Base-by-base conservation (phyloP, 2,888 invertebrate species). In the Girardia tigrina region DNA sequence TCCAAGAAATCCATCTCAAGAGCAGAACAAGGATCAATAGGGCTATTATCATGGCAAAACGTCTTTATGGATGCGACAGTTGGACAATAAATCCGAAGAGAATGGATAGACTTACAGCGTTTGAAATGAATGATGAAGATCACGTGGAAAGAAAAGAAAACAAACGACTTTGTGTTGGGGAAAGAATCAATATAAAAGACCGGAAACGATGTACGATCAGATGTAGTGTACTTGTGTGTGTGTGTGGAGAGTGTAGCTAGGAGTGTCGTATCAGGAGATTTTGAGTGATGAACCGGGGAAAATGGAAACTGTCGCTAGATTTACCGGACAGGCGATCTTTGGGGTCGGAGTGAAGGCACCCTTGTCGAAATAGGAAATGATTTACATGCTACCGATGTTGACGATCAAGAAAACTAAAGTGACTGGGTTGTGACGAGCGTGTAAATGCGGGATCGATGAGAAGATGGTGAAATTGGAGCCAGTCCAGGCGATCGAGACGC, bases 371-470 rank as follows among this genome's bases (percentile, higher is more conserved):
- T 90, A 92, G 82, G 86, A 89, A 75, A 87, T 87, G 77, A 90
- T 98, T 79, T 97, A 94, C 83, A 89, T 92, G 0, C 87, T 99
- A 56, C 98, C 98, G 0, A 97, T 99, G 97, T 84, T 98, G 74
- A 94, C 93, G 0, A 93, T 99, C 80, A 94, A 93, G 83, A 92
- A 93, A 82, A 93, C 94, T 81, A 98, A 98, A 85, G 97, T 97
- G 20, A 98, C 98, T 98, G 97, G 0, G 89, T 98, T 36, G 98
- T 99, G 0, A 94, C 94, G 0, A 94, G 94, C 79, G 98, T 98
- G 0, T 95, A n/a, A n/a, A n/a, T n/a, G n/a, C n/a, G n/a, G n/a
- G n/a, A n/a, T n/a, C n/a, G n/a, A n/a, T n/a, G n/a, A n/a, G n/a
- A n/a, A n/a, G n/a, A n/a, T n/a, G n/a, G n/a, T n/a, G n/a, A n/a